Evolutionary conservation across 2,797 vertebrate genomes (phyloP).

Genomic region (Etheostoma nigrum): DNA sequence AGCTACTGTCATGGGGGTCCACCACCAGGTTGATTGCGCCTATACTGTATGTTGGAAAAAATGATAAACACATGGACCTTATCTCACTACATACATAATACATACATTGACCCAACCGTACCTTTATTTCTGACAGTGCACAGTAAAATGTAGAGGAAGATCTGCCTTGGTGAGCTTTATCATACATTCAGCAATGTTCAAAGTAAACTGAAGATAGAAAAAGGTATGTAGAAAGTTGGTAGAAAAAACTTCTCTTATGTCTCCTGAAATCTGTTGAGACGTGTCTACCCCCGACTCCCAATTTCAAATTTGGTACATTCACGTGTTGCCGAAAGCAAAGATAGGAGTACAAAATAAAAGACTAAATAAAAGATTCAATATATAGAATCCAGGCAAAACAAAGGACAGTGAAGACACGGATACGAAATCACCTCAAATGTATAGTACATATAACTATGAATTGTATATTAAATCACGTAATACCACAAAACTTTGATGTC

Average conservation of each 20-base stretch:
- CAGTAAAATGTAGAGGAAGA: too few species aligned
- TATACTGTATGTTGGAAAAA: too few species aligned
- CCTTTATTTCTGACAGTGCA: too few species aligned
- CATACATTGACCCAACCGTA: too few species aligned
- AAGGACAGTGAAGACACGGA: not conserved
- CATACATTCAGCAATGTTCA: not conserved
- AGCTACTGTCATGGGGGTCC: not conserved
- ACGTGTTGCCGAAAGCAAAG: slow-evolving; percentile 33
- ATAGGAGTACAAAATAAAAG: not conserved
- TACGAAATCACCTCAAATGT: not conserved
- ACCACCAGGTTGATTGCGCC: too few species aligned
- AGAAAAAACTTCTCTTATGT: not conserved
- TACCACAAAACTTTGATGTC: not conserved
- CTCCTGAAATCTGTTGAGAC: slow-evolving; percentile 17
- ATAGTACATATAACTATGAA: not conserved
- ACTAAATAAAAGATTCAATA: too few species aligned
- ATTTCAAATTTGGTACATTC: slow-evolving; percentile 17
- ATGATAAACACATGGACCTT: too few species aligned
- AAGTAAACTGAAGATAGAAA: not conserved
- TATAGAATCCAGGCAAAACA: not conserved
- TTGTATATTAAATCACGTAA: not conserved
- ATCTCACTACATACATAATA: too few species aligned
- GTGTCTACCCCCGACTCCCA: not conserved
- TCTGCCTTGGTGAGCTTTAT: not conserved
- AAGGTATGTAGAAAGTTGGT: too few species aligned